These are phyloP conservation scores for Gambusia yucatana DNA, from an alignment of 2,797 vertebrate species.

Conservation along the genomic window DNA sequence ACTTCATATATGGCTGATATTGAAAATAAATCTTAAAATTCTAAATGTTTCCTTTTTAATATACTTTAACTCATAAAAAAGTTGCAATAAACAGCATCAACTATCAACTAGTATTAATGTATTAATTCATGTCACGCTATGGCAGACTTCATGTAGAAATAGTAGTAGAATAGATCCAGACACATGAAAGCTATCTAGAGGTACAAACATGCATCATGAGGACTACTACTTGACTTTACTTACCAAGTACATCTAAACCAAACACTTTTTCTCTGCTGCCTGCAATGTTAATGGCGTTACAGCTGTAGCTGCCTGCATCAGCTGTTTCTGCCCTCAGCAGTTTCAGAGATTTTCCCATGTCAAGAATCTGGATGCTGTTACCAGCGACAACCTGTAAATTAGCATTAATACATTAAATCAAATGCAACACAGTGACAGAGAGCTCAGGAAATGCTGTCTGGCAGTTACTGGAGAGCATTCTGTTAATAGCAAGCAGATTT, in stretches of 20 bases:
- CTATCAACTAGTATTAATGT: background rate
- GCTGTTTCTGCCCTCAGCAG: constrained; percentile 81
- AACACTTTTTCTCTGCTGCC: constrained; percentile 91
- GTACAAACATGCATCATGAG: background rate
- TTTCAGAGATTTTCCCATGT: constrained; percentile 87
- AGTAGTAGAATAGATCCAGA: background rate
- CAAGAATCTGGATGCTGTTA: constrained; percentile 83
- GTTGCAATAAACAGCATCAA: background rate
- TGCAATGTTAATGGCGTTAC: constrained; percentile 90
- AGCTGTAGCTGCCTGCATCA: constrained; percentile 89
- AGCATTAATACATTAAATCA: constrained; percentile 30
- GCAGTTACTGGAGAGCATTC: constrained; percentile 15
- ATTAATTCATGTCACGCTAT: background rate
- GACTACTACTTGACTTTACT: constrained; percentile 14
- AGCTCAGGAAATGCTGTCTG: constrained; percentile 22
- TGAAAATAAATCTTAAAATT: background rate
- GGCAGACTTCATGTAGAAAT: background rate
- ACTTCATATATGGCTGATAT: background rate
- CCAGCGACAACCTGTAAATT: constrained; percentile 84
- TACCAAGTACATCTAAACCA: constrained; percentile 88
- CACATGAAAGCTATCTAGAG: background rate
- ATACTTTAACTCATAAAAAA: background rate
- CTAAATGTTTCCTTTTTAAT: background rate
- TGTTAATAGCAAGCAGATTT: background rate
- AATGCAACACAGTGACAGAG: constrained; percentile 12